Evolutionary conservation across 2,113 vertebrate species (phyloP).

Genomic region (Aramus guarauna): DNA sequence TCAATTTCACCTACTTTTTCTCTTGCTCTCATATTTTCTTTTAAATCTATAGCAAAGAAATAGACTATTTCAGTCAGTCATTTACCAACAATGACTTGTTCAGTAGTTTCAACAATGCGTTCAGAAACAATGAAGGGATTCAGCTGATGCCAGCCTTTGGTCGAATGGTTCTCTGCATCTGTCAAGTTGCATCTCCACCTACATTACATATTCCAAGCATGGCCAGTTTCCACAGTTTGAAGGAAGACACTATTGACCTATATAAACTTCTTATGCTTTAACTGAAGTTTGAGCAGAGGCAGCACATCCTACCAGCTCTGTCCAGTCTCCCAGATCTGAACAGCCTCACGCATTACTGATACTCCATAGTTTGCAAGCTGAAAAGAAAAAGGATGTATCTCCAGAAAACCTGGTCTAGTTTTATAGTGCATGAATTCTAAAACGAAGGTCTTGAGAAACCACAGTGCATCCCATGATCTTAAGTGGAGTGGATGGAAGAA

Average conservation of each 20-base stretch:
- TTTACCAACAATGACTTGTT: constrained; percentile 39
- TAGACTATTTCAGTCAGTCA: not conserved
- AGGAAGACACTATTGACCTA: not conserved
- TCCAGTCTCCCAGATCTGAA: not conserved
- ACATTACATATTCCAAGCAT: not conserved
- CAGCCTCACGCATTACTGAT: not conserved
- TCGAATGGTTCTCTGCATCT: not conserved
- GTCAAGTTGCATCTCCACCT: not conserved
- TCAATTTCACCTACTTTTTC: constrained; percentile 51
- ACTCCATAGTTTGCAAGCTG: not conserved
- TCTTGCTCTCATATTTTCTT: constrained; percentile 42
- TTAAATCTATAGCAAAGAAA: constrained; percentile 37
- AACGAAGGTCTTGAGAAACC: not conserved
- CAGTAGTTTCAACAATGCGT: not conserved
- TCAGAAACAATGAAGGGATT: not conserved
- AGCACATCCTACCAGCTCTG: not conserved
- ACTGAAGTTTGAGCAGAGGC: not conserved
- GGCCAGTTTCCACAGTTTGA: not conserved
- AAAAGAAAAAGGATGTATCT: not conserved
- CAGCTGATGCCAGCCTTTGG: not conserved
- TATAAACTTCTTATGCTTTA: not conserved
- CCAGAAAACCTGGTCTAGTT: not conserved
- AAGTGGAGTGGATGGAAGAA: not conserved
- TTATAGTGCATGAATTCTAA: not conserved
- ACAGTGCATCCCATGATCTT: not conserved